Evolutionary conservation across 2,888 invertebrate genomes (phyloP).

Genomic region (Parnassius mnemosyne): DNA sequence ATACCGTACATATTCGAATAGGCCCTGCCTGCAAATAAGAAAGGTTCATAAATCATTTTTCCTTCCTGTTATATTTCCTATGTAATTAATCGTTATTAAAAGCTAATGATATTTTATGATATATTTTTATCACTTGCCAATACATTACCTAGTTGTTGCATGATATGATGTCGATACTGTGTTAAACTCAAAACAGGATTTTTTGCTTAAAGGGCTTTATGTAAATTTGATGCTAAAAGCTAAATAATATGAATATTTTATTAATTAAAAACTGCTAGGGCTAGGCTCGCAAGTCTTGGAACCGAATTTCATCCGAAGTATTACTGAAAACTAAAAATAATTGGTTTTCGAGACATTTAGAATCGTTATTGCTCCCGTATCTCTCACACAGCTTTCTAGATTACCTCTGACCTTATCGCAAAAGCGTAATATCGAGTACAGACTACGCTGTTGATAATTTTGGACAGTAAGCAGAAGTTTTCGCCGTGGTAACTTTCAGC

Average conservation of each 20-base stretch:
- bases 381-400: no score
- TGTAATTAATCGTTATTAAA: background rate
- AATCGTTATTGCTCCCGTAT: no score
- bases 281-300: no score
- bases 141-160: slow-evolving; percentile 84
- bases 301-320: no score
- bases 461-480: no score
- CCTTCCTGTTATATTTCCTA: background rate
- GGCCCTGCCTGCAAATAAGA: slow-evolving; percentile 73
- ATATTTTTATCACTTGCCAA: background rate
- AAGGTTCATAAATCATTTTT: slow-evolving; percentile 6
- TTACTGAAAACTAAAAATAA: no score
- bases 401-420: no score
- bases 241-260: background rate
- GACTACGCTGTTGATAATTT: no score
- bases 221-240: slow-evolving; percentile 83
- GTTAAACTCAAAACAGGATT: slow-evolving; percentile 84
- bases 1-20: slow-evolving; percentile 89
- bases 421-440: no score
- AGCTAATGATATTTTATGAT: background rate
- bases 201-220: slow-evolving; percentile 82
- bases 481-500: no score
- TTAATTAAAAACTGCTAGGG: no score
- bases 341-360: no score
- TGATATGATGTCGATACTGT: slow-evolving; percentile 86